Evolutionary conservation across 2,113 vertebrate genomes (phyloP).

Genomic region (Melanotaenia duboulayi): DNA sequence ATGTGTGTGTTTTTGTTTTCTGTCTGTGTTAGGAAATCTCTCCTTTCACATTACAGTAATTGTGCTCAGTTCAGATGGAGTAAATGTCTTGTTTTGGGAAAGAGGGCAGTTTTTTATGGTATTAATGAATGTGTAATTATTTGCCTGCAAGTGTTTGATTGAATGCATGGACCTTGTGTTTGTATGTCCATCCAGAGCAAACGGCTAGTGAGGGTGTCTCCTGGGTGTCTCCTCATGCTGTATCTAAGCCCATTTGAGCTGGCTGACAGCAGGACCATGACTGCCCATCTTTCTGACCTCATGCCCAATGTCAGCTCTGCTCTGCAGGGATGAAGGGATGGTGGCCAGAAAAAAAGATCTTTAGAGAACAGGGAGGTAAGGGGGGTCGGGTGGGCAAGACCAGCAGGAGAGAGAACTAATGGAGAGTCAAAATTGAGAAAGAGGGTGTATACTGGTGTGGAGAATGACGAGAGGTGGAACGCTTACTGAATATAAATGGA

Average conservation of each 20-base stretch:
- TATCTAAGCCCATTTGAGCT: conserved; percentile 77
- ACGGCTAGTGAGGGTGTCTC: conserved; percentile 65
- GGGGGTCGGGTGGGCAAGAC: conserved; percentile 10
- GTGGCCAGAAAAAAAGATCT: conserved; percentile 71
- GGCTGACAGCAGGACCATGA: conserved; percentile 72
- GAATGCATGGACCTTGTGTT: conserved; percentile 39
- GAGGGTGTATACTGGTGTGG: conserved; percentile 24
- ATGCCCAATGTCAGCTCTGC: conserved; percentile 78
- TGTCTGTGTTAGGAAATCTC: neutral
- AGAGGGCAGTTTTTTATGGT: neutral
- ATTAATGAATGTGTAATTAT: neutral
- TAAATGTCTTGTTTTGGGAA: conserved; percentile 3
- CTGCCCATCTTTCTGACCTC: conserved; percentile 82
- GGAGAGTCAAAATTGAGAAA: conserved; percentile 41
- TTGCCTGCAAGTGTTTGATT: conserved; percentile 32
- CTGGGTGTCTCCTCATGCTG: conserved; percentile 67
- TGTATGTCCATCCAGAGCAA: conserved; percentile 40
- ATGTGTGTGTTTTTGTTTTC: neutral
- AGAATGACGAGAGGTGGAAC: conserved; percentile 46
- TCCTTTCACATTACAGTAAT: neutral
- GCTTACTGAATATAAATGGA: conserved; percentile 73
- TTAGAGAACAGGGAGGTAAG: conserved; percentile 37
- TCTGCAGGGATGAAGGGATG: conserved; percentile 68
- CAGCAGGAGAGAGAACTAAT: conserved; percentile 41
- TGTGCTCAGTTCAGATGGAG: conserved; percentile 1